Conservation (phyloP, 1,140 invertebrate genomes). For the Trachymyrmex cornetzi region DNA sequence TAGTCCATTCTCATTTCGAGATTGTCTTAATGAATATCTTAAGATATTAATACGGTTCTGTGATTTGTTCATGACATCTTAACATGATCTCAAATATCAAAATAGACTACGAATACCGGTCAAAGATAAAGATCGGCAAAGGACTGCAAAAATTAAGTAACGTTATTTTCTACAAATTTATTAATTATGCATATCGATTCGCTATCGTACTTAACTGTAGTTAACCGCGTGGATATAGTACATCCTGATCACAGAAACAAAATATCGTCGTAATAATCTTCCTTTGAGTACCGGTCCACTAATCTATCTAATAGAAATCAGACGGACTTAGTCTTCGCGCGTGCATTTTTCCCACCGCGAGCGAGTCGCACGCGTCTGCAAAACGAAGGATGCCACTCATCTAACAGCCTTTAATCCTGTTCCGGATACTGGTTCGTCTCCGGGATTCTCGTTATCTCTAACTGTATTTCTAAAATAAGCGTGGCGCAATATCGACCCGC, state of each 20-base stretch:
- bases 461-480: conserved; percentile 75
- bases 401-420: conserved; percentile 56
- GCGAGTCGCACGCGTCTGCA: conserved; percentile 32
- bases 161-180: neutral
- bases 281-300: conserved; percentile 33
- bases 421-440: conserved; percentile 61
- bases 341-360: conserved; percentile 25
- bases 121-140: neutral
- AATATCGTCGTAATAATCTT: conserved; percentile 7
- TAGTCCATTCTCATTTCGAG: too few species aligned
- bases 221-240: neutral
- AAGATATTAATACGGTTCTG: too few species aligned
- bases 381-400: conserved; percentile 49
- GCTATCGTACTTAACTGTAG: conserved; percentile 35
- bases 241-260: neutral
- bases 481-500: conserved; percentile 64
- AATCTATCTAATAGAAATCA: conserved; percentile 12
- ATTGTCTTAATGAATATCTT: too few species aligned
- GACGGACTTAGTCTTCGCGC: conserved; percentile 24
- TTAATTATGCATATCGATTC: neutral
- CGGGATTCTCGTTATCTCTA: conserved; percentile 72
- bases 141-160: neutral
- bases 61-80: too few species aligned
- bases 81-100: too few species aligned
- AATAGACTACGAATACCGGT: too few species aligned